Evolutionary conservation across 2,888 invertebrate species (phyloP), one percentile per base, ranked within the genome.

Genomic region (Cantharis flavilabris): DNA sequence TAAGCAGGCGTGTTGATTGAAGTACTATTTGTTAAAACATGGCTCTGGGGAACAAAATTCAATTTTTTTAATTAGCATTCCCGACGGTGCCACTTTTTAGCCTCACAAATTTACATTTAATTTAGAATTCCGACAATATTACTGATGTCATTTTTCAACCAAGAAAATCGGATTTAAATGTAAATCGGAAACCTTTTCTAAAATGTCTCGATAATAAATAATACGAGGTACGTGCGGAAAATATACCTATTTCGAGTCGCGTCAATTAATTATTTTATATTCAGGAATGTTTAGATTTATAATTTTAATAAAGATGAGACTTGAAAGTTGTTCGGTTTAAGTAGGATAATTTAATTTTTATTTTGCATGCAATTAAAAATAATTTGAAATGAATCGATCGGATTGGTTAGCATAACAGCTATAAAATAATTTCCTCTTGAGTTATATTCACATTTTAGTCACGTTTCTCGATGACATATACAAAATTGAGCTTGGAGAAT

Each of bases 381-480:
- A 33, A 33, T 13, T 33, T 33, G 33, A 33, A 33, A 49, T n/a
- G 49, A 49, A 49, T 49, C 49, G 49, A 49, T 49, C 49, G 49
- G 49, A 49, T 49, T 49, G 49, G 49, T n/a, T n/a, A 49, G 49
- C 49, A n/a, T n/a, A 49, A 49, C 49, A 67, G 86, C 84, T 84
- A 85, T 87, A 87, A 87, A 88, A 88, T 87, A 87, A 88, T 87
- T 88, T 87, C 86, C 86, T 85, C 83, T 84, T 78, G 83, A 83
- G 83, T 81, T 81, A 82, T 84, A 85, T 87, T 87, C 84, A 82
- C 80, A 87, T 86, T 87, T 86, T 86, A 86, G 86, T 87, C 88
- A 88, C 88, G 88, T 88, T 86, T 84, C 85, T 86, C 86, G 86
- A 86, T 87, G 87, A 87, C 87, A 86, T 87, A 85, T 84, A 86